Conservation (phyloP, 30 jellyfish, hydroid and myxozoan species). For the Pelagia noctiluca region DNA sequence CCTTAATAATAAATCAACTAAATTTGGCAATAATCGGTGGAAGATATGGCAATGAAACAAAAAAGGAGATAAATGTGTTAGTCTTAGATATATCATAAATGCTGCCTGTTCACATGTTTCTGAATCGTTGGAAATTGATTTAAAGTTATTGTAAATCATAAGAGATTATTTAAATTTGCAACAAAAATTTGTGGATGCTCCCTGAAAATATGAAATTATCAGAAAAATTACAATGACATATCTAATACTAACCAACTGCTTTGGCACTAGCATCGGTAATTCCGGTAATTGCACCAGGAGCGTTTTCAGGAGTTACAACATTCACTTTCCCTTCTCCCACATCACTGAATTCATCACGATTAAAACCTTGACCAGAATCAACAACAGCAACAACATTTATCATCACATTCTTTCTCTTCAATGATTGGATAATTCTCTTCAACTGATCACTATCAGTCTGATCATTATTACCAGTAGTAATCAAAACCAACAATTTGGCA, state of each 20-base stretch:
- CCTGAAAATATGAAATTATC: no score
- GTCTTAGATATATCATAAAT: no score
- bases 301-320: neutral
- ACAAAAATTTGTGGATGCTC: no score
- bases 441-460: conserved; percentile 1
- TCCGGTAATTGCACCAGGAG: conserved; percentile 3
- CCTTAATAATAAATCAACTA: no score
- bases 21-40: no score
- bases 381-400: conserved; percentile 62
- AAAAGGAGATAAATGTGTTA: no score
- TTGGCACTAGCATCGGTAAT: conserved; percentile 30
- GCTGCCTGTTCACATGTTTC: no score
- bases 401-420: conserved; percentile 7
- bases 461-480: conserved; percentile 26
- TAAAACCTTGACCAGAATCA: conserved; percentile 19
- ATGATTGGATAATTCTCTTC: conserved; percentile 1
- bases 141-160: no score
- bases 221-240: no score
- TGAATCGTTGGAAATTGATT: no score
- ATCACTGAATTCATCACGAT: neutral
- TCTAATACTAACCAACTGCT: conserved; percentile 32
- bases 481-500: conserved; percentile 54
- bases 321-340: neutral
- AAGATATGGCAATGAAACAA: no score
- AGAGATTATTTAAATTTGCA: no score